Evolutionary conservation across 2,888 invertebrate genomes (phyloP), one percentile per base, ranked within the genome.

Genomic region (Hirtodrosophila alboralis): DNA sequence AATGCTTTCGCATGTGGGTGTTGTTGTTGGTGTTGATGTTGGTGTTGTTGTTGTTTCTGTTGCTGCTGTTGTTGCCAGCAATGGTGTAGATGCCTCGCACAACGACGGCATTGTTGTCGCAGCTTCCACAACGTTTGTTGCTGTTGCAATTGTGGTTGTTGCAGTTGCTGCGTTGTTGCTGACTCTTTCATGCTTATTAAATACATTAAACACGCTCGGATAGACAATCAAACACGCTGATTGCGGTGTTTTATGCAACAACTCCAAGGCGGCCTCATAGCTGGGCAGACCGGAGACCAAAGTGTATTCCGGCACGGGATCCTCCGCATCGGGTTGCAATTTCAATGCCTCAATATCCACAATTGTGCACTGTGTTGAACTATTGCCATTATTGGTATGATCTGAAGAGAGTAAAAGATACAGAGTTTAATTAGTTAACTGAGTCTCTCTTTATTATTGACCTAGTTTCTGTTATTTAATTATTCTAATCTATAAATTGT

Each of bases 281-380:
- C 92, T 92, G 14, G 93, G 93, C 47, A 93, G 86, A 9, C 93
- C 93, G 14, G 93, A 93, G 34, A 93, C 93, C 44, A 93, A 89
- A 7, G 93, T 93, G 85, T 93, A 93, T 76, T 92, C 93, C 26
- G 93, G 93, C 61, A 93, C 90, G 8, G 92, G 92, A 76, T 93
- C 93, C 34, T 90, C 89, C n/a, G 91, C 86, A 45, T 89, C 88
- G 41, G 87, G 77, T 36, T 88, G 88, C 18, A 90, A 41, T 74
- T 90, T 90, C 38, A 87, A 66, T 28, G 89, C 87, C 76, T 90
- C 90, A n/a, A 86, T 80, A 51, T 90, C 90, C 34, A 80, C 66
- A 38, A 85, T 75, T 45, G 84, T 77, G 69, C 81, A 86, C 56
- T 80, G 81, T 28, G 76, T 54, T 21, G 86, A 83, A 33, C 73